Conservation (phyloP, 2,797 vertebrate genomes). For the Labeo calbasu region DNA sequence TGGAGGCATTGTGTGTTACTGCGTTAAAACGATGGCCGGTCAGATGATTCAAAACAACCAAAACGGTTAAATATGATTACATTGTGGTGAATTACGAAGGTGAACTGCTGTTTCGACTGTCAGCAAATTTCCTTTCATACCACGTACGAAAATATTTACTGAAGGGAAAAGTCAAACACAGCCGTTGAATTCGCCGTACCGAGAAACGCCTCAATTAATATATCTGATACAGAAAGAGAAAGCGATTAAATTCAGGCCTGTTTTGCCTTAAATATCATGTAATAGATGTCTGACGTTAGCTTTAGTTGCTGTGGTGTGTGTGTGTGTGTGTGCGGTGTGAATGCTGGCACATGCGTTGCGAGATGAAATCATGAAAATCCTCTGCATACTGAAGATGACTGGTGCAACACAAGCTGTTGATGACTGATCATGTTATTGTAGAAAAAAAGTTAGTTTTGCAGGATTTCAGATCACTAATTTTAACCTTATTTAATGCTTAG, state of each 20-base stretch:
- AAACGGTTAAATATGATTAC: not conserved
- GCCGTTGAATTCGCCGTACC: not conserved
- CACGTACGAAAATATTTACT: not conserved
- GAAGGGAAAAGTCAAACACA: not conserved
- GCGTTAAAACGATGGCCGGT: conserved; percentile 1
- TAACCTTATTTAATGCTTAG: not conserved
- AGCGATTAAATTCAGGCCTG: not conserved
- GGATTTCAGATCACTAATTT: not conserved
- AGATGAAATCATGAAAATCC: not conserved
- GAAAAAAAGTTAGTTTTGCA: not conserved
- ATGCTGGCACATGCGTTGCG: not conserved
- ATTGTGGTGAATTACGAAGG: not conserved
- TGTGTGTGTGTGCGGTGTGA: not conserved
- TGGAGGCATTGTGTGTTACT: not conserved
- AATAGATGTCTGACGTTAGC: not conserved
- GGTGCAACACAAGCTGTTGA: conserved; percentile 22
- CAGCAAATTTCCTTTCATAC: not conserved
- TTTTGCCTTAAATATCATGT: not conserved
- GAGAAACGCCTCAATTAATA: not conserved
- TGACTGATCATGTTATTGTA: not conserved
- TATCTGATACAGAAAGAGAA: not conserved
- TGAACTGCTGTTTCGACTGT: not conserved
- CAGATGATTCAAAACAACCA: not conserved
- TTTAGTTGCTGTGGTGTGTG: not conserved
- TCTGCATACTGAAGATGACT: conserved; percentile 28